Conservation (phyloP, 2,888 invertebrate genomes). For the Chelonus formosanus region DNA sequence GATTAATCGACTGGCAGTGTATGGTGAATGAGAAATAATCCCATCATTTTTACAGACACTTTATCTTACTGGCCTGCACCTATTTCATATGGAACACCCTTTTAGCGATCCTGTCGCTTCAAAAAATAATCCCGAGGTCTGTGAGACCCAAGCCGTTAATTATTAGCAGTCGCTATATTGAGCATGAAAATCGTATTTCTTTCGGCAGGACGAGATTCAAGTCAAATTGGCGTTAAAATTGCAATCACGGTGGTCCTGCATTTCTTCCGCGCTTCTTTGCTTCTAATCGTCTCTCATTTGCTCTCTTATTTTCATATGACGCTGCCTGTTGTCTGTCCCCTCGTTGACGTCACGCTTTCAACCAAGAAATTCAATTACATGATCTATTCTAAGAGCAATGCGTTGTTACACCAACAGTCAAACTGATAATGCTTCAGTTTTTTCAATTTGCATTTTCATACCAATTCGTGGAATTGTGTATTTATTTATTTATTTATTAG, state of each 20-base stretch:
- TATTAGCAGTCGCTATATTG: slow-evolving; percentile 60
- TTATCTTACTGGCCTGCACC: not conserved
- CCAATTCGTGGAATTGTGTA: too few species aligned
- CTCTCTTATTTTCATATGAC: slow-evolving; percentile 1
- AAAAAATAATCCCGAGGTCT: not conserved
- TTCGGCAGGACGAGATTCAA: slow-evolving; percentile 58
- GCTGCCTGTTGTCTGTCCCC: not conserved
- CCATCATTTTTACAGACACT: not conserved
- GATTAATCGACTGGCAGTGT: too few species aligned
- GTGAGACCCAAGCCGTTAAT: slow-evolving; percentile 52
- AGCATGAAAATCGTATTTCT: slow-evolving; percentile 63
- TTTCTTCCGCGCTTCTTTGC: slow-evolving; percentile 38
- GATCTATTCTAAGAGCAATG: slow-evolving; percentile 60
- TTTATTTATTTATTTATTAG: too few species aligned
- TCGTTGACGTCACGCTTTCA: slow-evolving; percentile 35
- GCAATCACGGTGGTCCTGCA: slow-evolving; percentile 63
- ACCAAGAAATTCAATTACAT: slow-evolving; percentile 60
- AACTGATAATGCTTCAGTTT: too few species aligned
- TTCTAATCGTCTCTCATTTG: slow-evolving; percentile 29
- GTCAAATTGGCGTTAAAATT: slow-evolving; percentile 65
- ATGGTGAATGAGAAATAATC: too few species aligned
- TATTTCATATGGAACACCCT: too few species aligned
- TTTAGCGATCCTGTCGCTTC: not conserved
- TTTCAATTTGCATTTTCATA: too few species aligned
- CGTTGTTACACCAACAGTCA: too few species aligned